Conservation (phyloP, 2,113 vertebrate genomes). For the Amblyopsis rosae region DNA sequence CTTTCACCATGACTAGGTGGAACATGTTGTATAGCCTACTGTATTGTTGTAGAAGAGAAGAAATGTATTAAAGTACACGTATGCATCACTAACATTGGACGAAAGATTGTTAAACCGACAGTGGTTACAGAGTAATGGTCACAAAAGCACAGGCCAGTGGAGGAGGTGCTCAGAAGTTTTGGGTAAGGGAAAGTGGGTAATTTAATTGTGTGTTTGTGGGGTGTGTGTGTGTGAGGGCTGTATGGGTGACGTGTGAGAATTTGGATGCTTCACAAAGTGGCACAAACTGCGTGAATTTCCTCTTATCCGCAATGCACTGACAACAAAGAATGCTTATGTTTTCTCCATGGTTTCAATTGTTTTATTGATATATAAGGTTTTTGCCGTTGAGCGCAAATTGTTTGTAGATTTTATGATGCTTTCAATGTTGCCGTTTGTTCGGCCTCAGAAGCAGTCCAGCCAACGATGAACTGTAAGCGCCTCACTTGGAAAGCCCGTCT, state of each 20-base stretch:
- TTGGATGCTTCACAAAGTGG: conserved; percentile 77
- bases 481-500: conserved; percentile 56
- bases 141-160: conserved; percentile 90
- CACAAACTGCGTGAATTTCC: conserved; percentile 79
- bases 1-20: conserved; percentile 47
- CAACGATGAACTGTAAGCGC: conserved; percentile 59
- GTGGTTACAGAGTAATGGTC: conserved; percentile 83
- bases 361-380: conserved; percentile 15
- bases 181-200: conserved; percentile 8
- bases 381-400: conserved; percentile 65
- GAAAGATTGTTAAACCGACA: conserved; percentile 90
- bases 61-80: conserved; percentile 79
- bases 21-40: conserved; percentile 48
- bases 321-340: conserved; percentile 85
- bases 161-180: conserved; percentile 42
- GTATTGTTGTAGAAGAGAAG: conserved; percentile 71
- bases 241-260: conserved; percentile 25
- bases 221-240: neutral
- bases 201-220: neutral
- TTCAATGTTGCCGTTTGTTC: conserved; percentile 50
- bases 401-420: conserved; percentile 41
- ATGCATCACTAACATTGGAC: conserved; percentile 94
- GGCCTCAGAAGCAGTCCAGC: conserved; percentile 67
- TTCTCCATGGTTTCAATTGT: neutral
- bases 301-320: conserved; percentile 90